Conservation (phyloP, 2,888 invertebrate genomes). For the Dryocosmus kuriphilus region DNA sequence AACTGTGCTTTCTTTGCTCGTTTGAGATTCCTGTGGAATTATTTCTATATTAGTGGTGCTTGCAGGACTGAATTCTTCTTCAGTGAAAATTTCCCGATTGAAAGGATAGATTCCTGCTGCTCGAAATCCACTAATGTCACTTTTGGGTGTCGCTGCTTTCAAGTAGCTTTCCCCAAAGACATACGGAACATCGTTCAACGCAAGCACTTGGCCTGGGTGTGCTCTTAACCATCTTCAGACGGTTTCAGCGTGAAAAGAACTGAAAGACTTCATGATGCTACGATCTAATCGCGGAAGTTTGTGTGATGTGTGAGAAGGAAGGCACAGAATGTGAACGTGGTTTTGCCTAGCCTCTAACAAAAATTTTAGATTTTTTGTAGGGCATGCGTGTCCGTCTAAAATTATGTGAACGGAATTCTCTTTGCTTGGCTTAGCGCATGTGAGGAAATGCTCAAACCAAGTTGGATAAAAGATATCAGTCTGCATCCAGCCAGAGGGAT, state of each 20-base stretch:
- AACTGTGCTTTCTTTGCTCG: neutral
- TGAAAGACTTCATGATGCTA: neutral
- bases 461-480: neutral
- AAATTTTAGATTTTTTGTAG: too few species aligned
- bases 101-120: neutral
- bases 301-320: too few species aligned
- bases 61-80: constrained; percentile 7
- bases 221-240: neutral
- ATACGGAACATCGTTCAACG: neutral
- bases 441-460: neutral
- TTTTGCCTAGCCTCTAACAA: too few species aligned
- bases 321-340: too few species aligned
- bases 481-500: neutral
- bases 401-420: neutral
- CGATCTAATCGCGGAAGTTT: neutral
- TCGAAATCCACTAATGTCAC: neutral
- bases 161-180: neutral
- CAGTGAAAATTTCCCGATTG: neutral
- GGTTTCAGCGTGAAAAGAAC: neutral
- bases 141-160: neutral
- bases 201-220: neutral
- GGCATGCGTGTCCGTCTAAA: too few species aligned
- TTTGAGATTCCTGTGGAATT: neutral
- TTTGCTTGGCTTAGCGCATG: neutral
- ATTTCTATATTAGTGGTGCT: neutral